Percentiles rank a stretch among this genome's conserved stretches.
Conservation (phyloP, 2,888 invertebrate species). For the Polylopha cassiicola region DNA sequence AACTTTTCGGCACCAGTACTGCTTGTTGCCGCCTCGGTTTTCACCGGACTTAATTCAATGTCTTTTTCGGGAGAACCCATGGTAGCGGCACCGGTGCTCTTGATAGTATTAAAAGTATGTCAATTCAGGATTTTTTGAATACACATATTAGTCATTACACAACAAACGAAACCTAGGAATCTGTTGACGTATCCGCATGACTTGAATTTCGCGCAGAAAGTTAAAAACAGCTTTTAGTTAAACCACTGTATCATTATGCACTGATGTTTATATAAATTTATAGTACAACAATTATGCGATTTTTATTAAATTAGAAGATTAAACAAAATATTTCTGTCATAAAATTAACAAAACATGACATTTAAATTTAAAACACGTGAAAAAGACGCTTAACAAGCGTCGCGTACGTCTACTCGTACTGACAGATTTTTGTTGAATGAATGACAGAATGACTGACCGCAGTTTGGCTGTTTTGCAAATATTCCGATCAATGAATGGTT, state of each 20-base stretch:
- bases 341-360: conserved; percentile 25
- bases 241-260: too few relatives aligned
- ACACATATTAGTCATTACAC: conserved; percentile 7
- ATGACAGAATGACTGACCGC: neutral
- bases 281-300: too few relatives aligned
- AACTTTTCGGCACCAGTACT: conserved; percentile 35
- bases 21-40: conserved; percentile 37
- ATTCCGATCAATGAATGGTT: too few relatives aligned
- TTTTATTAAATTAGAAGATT: conserved; percentile 5
- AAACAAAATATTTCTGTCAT: conserved; percentile 25
- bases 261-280: too few relatives aligned
- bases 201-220: too few relatives aligned
- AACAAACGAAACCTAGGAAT: too few relatives aligned
- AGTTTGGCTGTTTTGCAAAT: too few relatives aligned
- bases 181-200: too few relatives aligned
- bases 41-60: conserved; percentile 64
- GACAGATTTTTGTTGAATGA: conserved; percentile 23
- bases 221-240: too few relatives aligned
- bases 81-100: conserved; percentile 7
- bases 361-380: conserved; percentile 29
- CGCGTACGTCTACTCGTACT: conserved; percentile 20
- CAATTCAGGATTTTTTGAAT: neutral
- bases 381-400: conserved; percentile 22
- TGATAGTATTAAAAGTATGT: neutral
- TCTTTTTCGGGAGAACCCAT: conserved; percentile 51